Conservation (phyloP, 1,140 invertebrate genomes). For the Cecropterus lyciades region DNA sequence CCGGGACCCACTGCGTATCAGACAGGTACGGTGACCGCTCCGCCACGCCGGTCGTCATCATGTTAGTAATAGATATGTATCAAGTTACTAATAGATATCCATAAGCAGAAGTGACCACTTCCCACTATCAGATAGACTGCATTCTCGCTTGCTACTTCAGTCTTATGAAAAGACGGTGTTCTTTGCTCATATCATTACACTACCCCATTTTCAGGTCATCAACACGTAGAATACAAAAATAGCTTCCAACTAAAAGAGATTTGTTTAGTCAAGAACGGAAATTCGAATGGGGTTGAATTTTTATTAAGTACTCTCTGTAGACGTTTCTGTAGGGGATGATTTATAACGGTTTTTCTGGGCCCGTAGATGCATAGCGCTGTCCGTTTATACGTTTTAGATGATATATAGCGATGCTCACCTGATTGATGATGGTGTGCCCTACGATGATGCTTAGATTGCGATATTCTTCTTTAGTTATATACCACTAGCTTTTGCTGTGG, state of each 20-base stretch:
- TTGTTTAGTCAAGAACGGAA: slow-evolving; percentile 7
- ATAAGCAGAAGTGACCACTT: too few species aligned
- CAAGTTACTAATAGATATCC: too few species aligned
- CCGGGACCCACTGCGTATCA: too few species aligned
- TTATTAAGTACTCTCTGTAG: slow-evolving; percentile 35
- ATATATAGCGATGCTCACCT: slow-evolving; percentile 31
- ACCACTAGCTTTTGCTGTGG: too few species aligned
- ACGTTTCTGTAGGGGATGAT: slow-evolving; percentile 28
- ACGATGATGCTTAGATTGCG: neutral
- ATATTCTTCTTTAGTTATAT: neutral
- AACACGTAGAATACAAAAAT: neutral
- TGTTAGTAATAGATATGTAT: too few species aligned
- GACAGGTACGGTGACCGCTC: too few species aligned
- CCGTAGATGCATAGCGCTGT: slow-evolving; percentile 24
- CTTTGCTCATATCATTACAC: too few species aligned
- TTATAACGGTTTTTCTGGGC: slow-evolving; percentile 33
- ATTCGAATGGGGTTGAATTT: slow-evolving; percentile 34
- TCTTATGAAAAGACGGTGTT: too few species aligned
- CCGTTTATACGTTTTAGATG: slow-evolving; percentile 37
- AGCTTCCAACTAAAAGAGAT: neutral
- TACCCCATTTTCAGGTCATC: too few species aligned
- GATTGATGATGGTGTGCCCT: slow-evolving; percentile 24
- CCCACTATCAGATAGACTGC: too few species aligned
- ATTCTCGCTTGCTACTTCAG: too few species aligned
- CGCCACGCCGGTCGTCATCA: too few species aligned